Conservation (phyloP, 2,888 invertebrate genomes). For the Diarsia rubi region DNA sequence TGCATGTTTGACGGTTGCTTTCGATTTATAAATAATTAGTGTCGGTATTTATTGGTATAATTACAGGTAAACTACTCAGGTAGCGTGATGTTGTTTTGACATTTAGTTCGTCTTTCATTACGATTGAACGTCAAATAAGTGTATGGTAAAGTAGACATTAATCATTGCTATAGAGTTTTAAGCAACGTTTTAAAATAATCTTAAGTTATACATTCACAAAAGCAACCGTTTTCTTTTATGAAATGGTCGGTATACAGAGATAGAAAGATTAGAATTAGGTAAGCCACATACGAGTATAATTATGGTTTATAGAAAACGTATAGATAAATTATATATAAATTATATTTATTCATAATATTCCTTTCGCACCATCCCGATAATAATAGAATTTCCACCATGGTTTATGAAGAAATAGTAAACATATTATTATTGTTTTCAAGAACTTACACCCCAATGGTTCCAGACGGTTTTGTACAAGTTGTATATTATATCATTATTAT, state of each 20-base stretch:
- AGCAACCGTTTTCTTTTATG: not conserved
- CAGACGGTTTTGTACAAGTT: not conserved
- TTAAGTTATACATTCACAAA: not conserved
- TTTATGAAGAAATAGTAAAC: not conserved
- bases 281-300: no score
- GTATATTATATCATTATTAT: not conserved
- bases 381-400: not conserved
- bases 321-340: no score
- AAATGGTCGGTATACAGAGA: not conserved
- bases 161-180: not conserved
- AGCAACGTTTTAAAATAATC: not conserved
- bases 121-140: not conserved
- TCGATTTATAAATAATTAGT: conserved; percentile 6
- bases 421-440: not conserved
- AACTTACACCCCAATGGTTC: not conserved
- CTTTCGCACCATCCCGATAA: not conserved
- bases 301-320: not conserved
- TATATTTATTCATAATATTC: not conserved
- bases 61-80: not conserved
- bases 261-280: no score
- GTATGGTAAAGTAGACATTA: not conserved
- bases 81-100: not conserved
- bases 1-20: conserved; percentile 14
- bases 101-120: not conserved
- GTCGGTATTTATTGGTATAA: conserved; percentile 3